Conservation (phyloP, 2,113 vertebrate species). For the Petromus typicus region DNA sequence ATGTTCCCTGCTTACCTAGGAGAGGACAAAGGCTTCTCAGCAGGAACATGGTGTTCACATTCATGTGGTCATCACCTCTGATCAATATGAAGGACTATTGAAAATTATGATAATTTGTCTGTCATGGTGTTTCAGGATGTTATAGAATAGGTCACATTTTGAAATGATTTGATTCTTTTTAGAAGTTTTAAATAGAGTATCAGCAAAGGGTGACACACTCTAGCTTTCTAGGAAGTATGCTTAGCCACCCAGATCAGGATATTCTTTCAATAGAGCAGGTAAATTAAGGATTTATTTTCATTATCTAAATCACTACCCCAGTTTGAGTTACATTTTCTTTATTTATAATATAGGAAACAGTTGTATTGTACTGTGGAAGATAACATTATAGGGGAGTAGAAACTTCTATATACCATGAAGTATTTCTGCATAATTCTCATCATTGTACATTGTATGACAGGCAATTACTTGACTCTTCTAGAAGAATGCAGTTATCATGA, state of each 20-base stretch:
- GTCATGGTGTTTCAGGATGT: not conserved
- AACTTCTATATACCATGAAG: not conserved
- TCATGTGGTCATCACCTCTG: not conserved
- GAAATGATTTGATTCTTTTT: slow-evolving; percentile 49
- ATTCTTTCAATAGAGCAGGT: not conserved
- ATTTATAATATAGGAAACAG: not conserved
- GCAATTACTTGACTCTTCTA: not conserved
- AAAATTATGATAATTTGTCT: not conserved
- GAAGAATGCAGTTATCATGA: not conserved
- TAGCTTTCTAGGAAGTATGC: not conserved
- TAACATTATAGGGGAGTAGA: not conserved
- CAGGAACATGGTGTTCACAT: not conserved
- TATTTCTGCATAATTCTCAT: not conserved
- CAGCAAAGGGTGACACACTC: not conserved
- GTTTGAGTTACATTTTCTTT: not conserved
- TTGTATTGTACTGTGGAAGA: not conserved
- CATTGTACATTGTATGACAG: not conserved
- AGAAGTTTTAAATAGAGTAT: slow-evolving; percentile 45
- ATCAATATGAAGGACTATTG: not conserved
- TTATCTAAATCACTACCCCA: not conserved
- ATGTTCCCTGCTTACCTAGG: not conserved
- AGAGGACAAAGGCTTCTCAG: not conserved
- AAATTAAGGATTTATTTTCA: slow-evolving; percentile 21
- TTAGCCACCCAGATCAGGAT: not conserved
- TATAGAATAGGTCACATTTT: not conserved